Evolutionary conservation across 1,140 invertebrate genomes (phyloP), one percentile per base, ranked within the genome.

Genomic region (Mamestra configurata): DNA sequence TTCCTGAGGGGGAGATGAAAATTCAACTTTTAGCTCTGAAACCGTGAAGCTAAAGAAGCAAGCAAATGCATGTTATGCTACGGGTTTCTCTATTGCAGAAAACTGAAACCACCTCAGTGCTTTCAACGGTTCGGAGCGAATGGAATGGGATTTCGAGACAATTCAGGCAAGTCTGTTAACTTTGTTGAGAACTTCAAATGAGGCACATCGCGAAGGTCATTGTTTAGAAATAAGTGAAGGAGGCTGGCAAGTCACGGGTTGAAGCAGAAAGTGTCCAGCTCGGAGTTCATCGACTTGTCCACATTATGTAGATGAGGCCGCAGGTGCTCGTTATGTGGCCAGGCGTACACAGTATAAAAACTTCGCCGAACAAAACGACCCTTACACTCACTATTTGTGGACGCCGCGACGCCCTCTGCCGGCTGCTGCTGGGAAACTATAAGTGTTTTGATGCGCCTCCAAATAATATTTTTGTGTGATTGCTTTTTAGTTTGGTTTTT

Each of bases 241-340:
- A 27, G 24, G 15, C 18, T 18, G 24, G 37, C 37, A 27, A 49
- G 57, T 61, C 18, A 15, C 24, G 27, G 35, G 4, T n/a, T 73
- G 71, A 20, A 72, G 31, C 46, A 66, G 75, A 90, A 89, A 89
- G 61, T 86, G 89, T 90, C 89, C 89, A 85, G 85, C 80, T 71
- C 46, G 35, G 84, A 87, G 89, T 90, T 89, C 86, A 89, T 84
- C 83, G 89, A 89, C 91, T 90, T 89, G 90, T 91, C 88, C 89
- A 91, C 90, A 93, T 93, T 93, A 93, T 93, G 91, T 88, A 92
- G 86, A 93, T 93, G 84, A 91, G 85, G 87, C 27, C 88, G 80
- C 92, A 93, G 92, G 92, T 93, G 92, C 80, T 73, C 85, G 90
- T 93, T 93, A 93, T 93, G 90, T 88, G 84, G 82, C 86, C 83